Evolutionary conservation across 2,888 invertebrate species (phyloP).

Genomic region (Caprella mutica): DNA sequence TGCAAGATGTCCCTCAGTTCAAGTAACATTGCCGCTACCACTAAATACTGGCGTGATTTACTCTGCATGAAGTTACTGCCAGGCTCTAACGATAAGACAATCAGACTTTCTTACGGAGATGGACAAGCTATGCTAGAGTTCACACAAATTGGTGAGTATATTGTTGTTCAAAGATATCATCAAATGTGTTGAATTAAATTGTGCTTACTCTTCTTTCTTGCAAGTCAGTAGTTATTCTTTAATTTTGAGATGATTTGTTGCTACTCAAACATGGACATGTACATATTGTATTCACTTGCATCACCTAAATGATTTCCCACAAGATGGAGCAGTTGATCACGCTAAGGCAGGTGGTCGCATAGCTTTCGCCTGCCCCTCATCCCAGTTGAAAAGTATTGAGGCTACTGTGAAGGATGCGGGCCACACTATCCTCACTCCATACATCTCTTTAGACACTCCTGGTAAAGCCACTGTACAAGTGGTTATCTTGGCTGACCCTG

Average conservation of each 20-base stretch:
- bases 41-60: constrained; percentile 72
- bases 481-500: constrained; percentile 89
- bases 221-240: too few relatives aligned
- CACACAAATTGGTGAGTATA: constrained; percentile 52
- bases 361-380: constrained; percentile 78
- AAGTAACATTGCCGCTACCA: constrained; percentile 60
- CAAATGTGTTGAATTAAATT: too few relatives aligned
- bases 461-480: constrained; percentile 94
- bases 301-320: too few relatives aligned
- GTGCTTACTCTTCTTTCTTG: too few relatives aligned
- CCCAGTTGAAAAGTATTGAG: constrained; percentile 64
- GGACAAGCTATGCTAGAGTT: constrained; percentile 68
- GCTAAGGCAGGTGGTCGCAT: constrained; percentile 88
- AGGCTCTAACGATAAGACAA: constrained; percentile 44
- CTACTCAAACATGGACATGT: too few relatives aligned
- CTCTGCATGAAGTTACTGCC: constrained; percentile 50
- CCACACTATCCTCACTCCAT: constrained; percentile 69
- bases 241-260: too few relatives aligned
- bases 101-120: constrained; percentile 57
- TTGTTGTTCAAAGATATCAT: too few relatives aligned
- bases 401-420: constrained; percentile 56
- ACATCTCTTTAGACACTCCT: constrained; percentile 88
- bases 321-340: constrained; percentile 54
- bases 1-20: constrained; percentile 64
- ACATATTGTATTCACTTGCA: too few relatives aligned